phyloP scores from a whole-genome alignment of 2,888 invertebrate genomes.

The Eristalis arbustorum region DNA sequence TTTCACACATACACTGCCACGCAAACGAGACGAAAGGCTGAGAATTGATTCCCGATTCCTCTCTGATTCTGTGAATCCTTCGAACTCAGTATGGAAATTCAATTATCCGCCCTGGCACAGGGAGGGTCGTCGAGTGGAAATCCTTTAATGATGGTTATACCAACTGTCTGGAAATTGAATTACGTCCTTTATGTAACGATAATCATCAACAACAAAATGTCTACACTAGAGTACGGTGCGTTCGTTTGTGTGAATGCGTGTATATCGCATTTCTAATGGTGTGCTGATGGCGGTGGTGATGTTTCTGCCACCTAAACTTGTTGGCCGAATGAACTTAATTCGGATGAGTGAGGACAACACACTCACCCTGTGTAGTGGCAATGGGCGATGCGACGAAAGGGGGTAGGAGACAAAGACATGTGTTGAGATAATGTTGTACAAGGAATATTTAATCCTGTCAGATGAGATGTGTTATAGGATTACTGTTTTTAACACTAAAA shows the following conservation, averaged over 20 bases:
- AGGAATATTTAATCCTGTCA: slow-evolving; percentile 61
- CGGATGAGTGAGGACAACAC: slow-evolving; percentile 14
- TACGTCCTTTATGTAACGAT: slow-evolving; percentile 78
- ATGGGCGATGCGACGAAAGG: slow-evolving; percentile 2
- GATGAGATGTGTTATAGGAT: slow-evolving; percentile 57
- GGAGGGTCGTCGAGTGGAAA: slow-evolving; percentile 73
- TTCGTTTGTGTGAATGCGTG: neutral
- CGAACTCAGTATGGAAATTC: slow-evolving; percentile 72
- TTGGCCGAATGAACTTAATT: slow-evolving; percentile 53
- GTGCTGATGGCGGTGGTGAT: slow-evolving; percentile 36
- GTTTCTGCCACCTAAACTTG: slow-evolving; percentile 61
- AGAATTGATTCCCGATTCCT: slow-evolving; percentile 67
- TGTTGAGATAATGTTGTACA: slow-evolving; percentile 60
- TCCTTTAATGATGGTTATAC: slow-evolving; percentile 81
- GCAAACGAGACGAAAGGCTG: neutral
- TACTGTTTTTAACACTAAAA: slow-evolving; percentile 46
- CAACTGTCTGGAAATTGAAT: slow-evolving; percentile 81
- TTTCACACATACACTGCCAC: slow-evolving; percentile 26
- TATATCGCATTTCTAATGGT: slow-evolving; percentile 43
- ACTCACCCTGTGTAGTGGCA: neutral
- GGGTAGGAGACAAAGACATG: slow-evolving; percentile 57
- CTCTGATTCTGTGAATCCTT: slow-evolving; percentile 66
- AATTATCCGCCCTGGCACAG: slow-evolving; percentile 69
- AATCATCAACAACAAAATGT: slow-evolving; percentile 69
- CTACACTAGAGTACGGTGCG: slow-evolving; percentile 4